These are phyloP conservation scores for Achlya flavicornis DNA, from an alignment of 2,888 invertebrate genomes.

Conservation along the genomic window DNA sequence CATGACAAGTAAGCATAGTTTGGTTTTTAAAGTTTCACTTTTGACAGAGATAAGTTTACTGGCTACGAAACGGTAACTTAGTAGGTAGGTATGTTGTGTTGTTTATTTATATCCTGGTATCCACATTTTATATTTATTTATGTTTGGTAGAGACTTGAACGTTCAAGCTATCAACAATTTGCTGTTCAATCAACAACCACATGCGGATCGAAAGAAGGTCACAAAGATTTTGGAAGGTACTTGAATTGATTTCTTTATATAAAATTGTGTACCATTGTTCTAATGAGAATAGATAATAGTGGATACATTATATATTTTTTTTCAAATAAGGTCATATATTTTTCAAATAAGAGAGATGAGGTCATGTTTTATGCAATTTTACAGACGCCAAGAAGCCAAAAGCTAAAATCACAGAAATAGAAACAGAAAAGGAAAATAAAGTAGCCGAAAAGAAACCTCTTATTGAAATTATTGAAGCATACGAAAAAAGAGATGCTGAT, in stretches of 20 bases:
- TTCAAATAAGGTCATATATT: no score
- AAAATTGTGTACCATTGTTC: no score
- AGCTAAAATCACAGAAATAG: conserved; percentile 41
- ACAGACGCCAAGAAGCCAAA: conserved; percentile 40
- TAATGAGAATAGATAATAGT: no score
- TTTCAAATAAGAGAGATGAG: no score
- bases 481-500: conserved; percentile 35
- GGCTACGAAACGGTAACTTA: no score
- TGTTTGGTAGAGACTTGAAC: conserved; percentile 46
- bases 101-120: not conserved
- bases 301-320: no score
- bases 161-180: conserved; percentile 59
- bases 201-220: conserved; percentile 38
- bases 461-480: conserved; percentile 62
- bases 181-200: conserved; percentile 57
- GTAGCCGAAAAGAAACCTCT: conserved; percentile 58
- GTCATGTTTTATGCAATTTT: conserved; percentile 12
- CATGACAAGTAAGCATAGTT: conserved; percentile 33
- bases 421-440: conserved; percentile 32
- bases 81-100: no score
- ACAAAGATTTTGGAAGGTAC: conserved; percentile 51
- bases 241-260: not conserved
- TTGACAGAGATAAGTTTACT: no score
- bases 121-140: conserved; percentile 23
- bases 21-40: no score